A percentile compares a stretch with the other conserved stretches of the same genome.
phyloP scores from a whole-genome alignment of 92 coral and sea anemone species.

The Phenganax marumi region DNA sequence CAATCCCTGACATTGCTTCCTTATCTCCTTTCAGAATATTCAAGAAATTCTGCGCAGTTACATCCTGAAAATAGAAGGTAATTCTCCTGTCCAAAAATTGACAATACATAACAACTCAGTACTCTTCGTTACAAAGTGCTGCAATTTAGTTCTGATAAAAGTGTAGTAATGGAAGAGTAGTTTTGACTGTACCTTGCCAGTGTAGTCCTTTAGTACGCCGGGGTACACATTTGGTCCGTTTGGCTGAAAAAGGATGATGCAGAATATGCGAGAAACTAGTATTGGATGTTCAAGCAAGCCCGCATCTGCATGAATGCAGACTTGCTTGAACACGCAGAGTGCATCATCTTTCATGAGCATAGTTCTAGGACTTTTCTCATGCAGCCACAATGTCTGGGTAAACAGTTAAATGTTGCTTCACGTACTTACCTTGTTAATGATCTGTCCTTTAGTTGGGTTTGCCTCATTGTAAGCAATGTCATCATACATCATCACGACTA shows the following conservation, averaged over 20 bases:
- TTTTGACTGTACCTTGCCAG: constrained; percentile 54
- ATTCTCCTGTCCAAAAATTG: background rate
- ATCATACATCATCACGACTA: constrained; percentile 99
- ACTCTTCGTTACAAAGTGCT: background rate
- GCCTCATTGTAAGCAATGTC: constrained; percentile 72
- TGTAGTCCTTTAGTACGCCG: constrained; percentile 84
- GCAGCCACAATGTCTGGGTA: no score
- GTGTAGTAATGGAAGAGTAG: no score
- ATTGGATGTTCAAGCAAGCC: no score
- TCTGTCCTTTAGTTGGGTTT: constrained; percentile 75
- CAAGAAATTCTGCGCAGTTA: constrained; percentile 78
- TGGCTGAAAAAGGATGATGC: constrained; percentile 55
- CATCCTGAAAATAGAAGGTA: constrained; percentile 59
- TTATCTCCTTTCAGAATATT: constrained; percentile 76
- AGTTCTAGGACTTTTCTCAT: no score
- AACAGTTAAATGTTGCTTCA: no score
- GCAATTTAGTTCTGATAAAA: no score
- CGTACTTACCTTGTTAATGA: constrained; percentile 76
- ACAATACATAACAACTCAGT: background rate
- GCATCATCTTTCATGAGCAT: background rate
- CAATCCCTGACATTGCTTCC: constrained; percentile 71
- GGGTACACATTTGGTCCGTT: constrained; percentile 81
- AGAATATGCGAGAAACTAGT: background rate
- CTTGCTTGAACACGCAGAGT: background rate
- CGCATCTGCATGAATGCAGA: no score